Evolutionary conservation across 2,797 vertebrate species (phyloP).

Genomic region (Mareca strepera): DNA sequence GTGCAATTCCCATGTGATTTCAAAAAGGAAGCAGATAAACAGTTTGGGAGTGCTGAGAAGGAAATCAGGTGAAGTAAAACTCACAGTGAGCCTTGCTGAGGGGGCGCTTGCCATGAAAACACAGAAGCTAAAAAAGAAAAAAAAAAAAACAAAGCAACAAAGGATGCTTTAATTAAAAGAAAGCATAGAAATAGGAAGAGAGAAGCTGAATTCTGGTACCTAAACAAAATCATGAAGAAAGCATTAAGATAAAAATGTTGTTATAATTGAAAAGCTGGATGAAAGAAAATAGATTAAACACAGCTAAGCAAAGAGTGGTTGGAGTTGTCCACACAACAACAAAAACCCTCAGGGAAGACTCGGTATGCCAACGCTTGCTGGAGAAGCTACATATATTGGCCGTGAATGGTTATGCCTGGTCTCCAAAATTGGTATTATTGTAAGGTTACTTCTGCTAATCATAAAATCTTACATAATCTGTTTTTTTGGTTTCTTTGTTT

Average conservation of each 20-base stretch:
- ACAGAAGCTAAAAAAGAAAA: background rate
- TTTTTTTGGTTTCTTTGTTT: background rate
- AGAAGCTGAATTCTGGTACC: background rate
- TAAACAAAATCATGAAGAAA: background rate
- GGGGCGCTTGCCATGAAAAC: background rate
- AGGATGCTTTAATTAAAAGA: background rate
- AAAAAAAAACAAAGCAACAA: background rate
- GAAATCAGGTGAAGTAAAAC: background rate
- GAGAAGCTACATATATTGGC: background rate
- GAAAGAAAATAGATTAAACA: background rate
- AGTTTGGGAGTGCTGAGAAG: background rate
- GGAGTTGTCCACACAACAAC: background rate
- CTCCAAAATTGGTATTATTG: background rate
- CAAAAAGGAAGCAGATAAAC: background rate
- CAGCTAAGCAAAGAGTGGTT: background rate
- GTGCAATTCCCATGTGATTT: background rate
- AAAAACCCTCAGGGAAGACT: background rate
- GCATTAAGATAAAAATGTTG: background rate
- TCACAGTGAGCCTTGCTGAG: background rate
- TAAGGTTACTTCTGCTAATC: conserved; percentile 15
- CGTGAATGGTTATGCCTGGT: background rate
- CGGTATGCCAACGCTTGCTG: background rate
- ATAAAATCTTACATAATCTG: background rate
- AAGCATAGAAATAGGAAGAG: background rate
- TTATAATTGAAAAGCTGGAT: background rate